Percentiles rank a stretch among this genome's conserved stretches.
phyloP scores from a whole-genome alignment of 1,140 invertebrate species.

The Lucilia cuprina region DNA sequence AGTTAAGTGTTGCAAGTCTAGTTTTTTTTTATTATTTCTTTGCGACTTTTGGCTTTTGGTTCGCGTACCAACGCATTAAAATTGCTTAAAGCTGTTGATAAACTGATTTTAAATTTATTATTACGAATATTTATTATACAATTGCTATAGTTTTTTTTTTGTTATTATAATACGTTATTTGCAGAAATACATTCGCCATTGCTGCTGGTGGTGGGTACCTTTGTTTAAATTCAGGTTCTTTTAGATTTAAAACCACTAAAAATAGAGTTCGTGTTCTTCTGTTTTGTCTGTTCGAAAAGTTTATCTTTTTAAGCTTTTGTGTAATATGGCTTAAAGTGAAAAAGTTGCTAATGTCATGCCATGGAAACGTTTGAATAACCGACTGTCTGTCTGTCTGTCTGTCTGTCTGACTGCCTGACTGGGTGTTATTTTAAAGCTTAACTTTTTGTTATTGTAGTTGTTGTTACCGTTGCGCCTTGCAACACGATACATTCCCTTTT shows the following conservation, averaged over 20 bases:
- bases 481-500: constrained; percentile 5
- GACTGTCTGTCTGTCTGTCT: too few relatives aligned
- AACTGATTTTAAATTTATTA: constrained; percentile 8
- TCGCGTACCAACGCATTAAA: not conserved
- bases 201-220: not conserved
- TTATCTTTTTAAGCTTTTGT: not conserved
- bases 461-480: not conserved
- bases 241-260: not conserved
- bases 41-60: not conserved
- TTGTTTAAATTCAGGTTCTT: not conserved
- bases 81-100: not conserved
- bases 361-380: not conserved
- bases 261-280: not conserved
- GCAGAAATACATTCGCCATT: not conserved
- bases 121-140: not conserved
- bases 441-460: not conserved
- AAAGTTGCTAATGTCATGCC: not conserved
- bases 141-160: not conserved
- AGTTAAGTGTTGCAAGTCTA: not conserved
- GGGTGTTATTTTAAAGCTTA: constrained; percentile 1
- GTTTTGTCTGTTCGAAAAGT: not conserved
- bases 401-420: not conserved
- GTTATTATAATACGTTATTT: too few relatives aligned
- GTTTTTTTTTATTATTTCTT: not conserved
- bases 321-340: not conserved